Percentiles rank a stretch among this genome's conserved stretches.
These are phyloP conservation scores for Sebastes diploproa DNA, from an alignment of 2,797 vertebrate genomes.

Conservation along the genomic window DNA sequence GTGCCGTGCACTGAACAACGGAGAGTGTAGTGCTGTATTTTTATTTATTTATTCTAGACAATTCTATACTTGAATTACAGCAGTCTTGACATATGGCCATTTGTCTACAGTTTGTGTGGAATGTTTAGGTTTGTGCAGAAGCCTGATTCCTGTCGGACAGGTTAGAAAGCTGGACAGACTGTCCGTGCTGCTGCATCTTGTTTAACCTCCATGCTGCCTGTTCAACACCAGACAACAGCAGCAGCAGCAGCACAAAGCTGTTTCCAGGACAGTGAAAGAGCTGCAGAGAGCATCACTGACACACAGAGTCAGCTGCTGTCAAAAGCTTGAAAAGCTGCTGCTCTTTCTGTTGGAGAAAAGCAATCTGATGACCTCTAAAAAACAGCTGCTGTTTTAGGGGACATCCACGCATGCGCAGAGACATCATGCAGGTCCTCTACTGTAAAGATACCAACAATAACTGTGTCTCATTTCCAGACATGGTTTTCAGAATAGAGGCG, in stretches of 20 bases:
- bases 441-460: fast-evolving
- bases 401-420: conserved; percentile 38
- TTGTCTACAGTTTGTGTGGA: background rate
- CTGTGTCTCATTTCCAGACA: background rate
- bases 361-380: conserved; percentile 71
- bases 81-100: background rate
- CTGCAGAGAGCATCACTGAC: background rate
- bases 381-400: conserved; percentile 39
- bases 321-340: background rate
- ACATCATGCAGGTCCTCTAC: background rate
- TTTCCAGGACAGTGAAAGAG: background rate
- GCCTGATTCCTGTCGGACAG: conserved; percentile 7
- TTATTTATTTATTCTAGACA: too few species aligned
- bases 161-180: background rate
- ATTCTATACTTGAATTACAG: too few species aligned
- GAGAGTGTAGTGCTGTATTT: too few species aligned
- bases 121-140: background rate
- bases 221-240: background rate
- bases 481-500: conserved; percentile 15
- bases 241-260: background rate
- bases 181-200: background rate
- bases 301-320: background rate
- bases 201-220: background rate
- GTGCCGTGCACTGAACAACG: too few species aligned
- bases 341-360: background rate